Evolutionary conservation across 2,888 invertebrate species (phyloP), one percentile per base, ranked within the genome.

Genomic region (Tetrapedia diversipes): DNA sequence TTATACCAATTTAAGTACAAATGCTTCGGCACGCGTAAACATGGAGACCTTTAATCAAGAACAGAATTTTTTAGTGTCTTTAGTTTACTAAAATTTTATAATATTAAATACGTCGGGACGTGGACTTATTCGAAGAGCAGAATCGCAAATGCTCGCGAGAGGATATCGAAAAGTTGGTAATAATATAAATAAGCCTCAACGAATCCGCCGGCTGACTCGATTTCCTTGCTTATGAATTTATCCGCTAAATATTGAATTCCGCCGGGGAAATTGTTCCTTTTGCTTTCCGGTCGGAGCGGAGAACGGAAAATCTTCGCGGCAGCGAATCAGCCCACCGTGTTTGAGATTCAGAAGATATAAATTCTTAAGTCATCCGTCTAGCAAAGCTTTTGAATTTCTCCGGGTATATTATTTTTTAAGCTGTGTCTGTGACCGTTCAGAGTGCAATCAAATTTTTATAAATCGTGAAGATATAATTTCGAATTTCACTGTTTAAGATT

Each of bases 211-310:
- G 16, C 37, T 67, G n/a, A 53, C 29, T 67, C 43, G 45, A 72
- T 72, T 72, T 39, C 53, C 43, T 10, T 32, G 57, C 41, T 67
- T 60, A 67, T 51, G 43, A 72, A 67, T 67, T 60, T 67, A 67
- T 39, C 72, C 27, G 59, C 22, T 59, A 53, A 72, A 67, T 67
- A 67, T 67, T 67, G 67, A 67, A 72, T 72, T 39, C 43, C 51
- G 34, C n/a, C 29, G 29, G 45, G 72, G 63, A 74, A 70, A 73
- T 71, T 68, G 60, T 65, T 71, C 64, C 49, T 45, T 27, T 47
- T 59, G 47, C 41, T 59, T 71, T 56, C 59, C 67, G 61, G 27
- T 4, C 4, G 29, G 10, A 43, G 32, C 37, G 39, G 56, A 60
- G 22, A 45, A 29, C 49, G 27, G 27, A 27, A 49, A 29, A 29